Conservation (phyloP, 2,888 invertebrate species). For the Xestia c-nigrum region DNA sequence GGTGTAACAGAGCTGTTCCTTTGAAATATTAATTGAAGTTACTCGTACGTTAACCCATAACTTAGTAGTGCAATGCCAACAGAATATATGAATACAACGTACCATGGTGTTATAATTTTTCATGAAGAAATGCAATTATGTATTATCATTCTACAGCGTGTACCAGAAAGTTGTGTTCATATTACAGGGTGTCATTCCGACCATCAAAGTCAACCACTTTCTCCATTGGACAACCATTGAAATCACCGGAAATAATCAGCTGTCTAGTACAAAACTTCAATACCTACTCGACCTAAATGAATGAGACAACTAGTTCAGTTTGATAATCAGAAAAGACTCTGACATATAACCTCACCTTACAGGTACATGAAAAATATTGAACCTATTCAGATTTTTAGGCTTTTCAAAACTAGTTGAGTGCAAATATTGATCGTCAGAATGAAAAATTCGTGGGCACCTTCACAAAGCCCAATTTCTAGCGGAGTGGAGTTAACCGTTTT, state of each 20-base stretch:
- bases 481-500: conserved; percentile 32
- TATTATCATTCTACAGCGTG: neutral
- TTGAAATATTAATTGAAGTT: conserved; percentile 32
- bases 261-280: too few relatives aligned
- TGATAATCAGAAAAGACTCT: neutral
- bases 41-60: neutral
- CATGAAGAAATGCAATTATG: neutral
- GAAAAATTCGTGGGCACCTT: conserved; percentile 28
- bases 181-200: too few relatives aligned
- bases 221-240: too few relatives aligned
- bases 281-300: too few relatives aligned
- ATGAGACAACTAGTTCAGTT: too few relatives aligned
- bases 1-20: conserved; percentile 20
- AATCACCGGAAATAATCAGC: too few relatives aligned
- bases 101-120: neutral
- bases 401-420: neutral
- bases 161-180: neutral
- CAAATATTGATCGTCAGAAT: conserved; percentile 9
- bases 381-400: neutral
- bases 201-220: neutral
- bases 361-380: neutral
- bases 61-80: neutral
- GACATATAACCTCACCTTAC: neutral
- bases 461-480: conserved; percentile 13
- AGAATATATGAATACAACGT: neutral